Evolutionary conservation across 2,113 vertebrate species (phyloP).

Genomic region (Geococcyx californianus): DNA sequence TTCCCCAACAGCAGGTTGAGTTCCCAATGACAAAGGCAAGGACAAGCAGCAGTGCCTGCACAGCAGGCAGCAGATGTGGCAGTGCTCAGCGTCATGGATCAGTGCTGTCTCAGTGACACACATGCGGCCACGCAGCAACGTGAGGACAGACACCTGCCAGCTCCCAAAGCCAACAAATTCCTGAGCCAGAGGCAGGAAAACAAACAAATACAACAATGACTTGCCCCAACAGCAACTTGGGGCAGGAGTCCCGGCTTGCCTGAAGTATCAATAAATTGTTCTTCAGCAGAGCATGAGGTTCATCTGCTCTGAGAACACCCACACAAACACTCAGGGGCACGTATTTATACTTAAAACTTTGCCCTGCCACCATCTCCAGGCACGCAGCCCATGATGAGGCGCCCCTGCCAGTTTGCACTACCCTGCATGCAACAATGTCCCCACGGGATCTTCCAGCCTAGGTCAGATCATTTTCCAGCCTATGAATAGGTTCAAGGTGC

Average conservation of each 20-base stretch:
- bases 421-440: not conserved
- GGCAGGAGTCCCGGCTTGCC: constrained; percentile 33
- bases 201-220: constrained; percentile 14
- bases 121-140: not conserved
- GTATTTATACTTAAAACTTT: not conserved
- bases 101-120: not conserved
- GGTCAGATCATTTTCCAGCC: not conserved
- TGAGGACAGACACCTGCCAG: constrained; percentile 37
- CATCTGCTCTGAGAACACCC: constrained; percentile 2
- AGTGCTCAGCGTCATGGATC: not conserved
- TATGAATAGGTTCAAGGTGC: not conserved
- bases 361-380: not conserved
- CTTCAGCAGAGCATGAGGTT: not conserved
- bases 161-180: constrained; percentile 30
- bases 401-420: not conserved
- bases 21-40: not conserved
- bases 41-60: not conserved
- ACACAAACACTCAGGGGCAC: not conserved
- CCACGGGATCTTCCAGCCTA: not conserved
- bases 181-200: not conserved
- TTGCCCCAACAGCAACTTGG: constrained; percentile 27
- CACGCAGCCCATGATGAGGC: fast-evolving
- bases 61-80: not conserved
- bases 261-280: constrained; percentile 50
- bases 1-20: not conserved